These are phyloP conservation scores for Phaonia tiefii DNA, from an alignment of 2,888 invertebrate genomes.

Conservation along the genomic window DNA sequence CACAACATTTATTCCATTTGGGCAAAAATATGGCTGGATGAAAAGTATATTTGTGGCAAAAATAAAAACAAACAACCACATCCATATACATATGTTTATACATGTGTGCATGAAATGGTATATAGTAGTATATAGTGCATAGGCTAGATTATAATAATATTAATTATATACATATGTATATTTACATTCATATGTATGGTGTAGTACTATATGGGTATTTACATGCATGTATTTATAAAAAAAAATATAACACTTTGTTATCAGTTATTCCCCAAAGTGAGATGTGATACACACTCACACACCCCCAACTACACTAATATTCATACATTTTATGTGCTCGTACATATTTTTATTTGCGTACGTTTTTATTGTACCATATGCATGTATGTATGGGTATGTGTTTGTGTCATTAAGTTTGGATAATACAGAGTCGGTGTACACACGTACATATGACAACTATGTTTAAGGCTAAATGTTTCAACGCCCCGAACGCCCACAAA, in stretches of 20 bases:
- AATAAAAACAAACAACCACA: too few species aligned
- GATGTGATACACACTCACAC: conserved; percentile 50
- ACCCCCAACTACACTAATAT: too few species aligned
- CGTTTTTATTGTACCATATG: conserved; percentile 9
- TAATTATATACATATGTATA: not conserved
- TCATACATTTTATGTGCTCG: conserved; percentile 9
- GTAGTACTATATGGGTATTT: not conserved
- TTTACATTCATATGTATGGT: not conserved
- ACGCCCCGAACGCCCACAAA: conserved; percentile 66
- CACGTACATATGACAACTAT: conserved; percentile 56
- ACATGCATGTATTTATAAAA: not conserved
- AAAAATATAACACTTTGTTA: conserved; percentile 49
- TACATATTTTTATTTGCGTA: conserved; percentile 31
- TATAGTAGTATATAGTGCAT: too few species aligned
- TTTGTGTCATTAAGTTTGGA: too few species aligned
- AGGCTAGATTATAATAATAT: not conserved
- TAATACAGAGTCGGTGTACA: conserved; percentile 55
- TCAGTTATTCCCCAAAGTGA: conserved; percentile 55
- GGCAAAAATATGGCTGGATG: too few species aligned
- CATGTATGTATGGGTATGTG: conserved; percentile 34
- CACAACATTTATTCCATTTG: too few species aligned
- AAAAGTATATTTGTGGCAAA: too few species aligned
- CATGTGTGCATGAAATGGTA: too few species aligned
- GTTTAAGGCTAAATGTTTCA: conserved; percentile 74
- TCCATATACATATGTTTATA: too few species aligned